Conservation (phyloP, 2,888 invertebrate species). For the Pomacea canaliculata region DNA sequence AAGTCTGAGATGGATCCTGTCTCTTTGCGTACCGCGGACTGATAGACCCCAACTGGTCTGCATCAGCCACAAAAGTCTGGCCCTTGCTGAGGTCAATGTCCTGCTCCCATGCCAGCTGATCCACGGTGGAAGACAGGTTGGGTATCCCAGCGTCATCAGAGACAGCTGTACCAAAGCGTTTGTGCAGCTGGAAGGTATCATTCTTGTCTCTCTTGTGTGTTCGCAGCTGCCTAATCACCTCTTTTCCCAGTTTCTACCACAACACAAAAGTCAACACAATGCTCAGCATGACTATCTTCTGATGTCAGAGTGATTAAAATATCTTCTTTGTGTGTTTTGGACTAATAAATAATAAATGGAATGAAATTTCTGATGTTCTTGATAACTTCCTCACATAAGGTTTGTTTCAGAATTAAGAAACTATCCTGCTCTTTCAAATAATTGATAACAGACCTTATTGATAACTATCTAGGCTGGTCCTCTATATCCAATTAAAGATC, state of each 20-base stretch:
- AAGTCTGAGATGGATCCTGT: background rate
- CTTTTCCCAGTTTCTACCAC: constrained; percentile 59
- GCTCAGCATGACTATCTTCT: no score
- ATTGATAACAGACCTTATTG: no score
- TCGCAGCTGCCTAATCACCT: constrained; percentile 54
- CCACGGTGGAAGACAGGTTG: constrained; percentile 53
- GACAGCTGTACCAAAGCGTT: constrained; percentile 15
- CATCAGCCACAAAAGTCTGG: constrained; percentile 44
- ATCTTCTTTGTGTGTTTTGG: background rate
- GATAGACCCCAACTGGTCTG: constrained; percentile 34
- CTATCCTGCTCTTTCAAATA: no score
- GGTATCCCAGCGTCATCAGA: constrained; percentile 12
- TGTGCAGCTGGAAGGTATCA: constrained; percentile 1
- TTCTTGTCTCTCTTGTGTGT: constrained; percentile 9
- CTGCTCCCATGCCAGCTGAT: constrained; percentile 81
- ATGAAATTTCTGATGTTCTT: no score
- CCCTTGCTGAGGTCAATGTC: constrained; percentile 74
- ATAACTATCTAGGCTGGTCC: no score
- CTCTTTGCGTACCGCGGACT: constrained; percentile 18
- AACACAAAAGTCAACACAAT: background rate
- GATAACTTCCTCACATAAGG: no score
- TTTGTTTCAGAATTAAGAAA: no score
- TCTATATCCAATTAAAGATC: no score
- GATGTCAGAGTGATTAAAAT: background rate
- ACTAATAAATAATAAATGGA: background rate